A percentile compares a stretch with the other conserved stretches of the same genome.
Conservation (phyloP, 2,888 invertebrate species). For the Sinhomidia bicolor region DNA sequence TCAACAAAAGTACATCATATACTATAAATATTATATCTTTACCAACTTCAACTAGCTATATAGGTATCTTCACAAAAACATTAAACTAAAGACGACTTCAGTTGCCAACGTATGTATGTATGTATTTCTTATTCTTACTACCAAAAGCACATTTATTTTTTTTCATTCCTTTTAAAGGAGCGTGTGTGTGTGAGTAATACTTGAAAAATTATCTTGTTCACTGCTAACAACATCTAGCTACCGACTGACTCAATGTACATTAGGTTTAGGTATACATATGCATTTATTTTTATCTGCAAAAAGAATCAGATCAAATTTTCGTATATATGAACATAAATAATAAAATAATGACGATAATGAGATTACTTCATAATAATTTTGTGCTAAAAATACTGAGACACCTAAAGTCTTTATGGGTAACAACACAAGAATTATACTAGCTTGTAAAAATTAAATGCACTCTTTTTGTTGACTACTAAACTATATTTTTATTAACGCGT, state of each 20-base stretch:
- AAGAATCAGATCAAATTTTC: conserved; percentile 43
- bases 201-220: not conserved
- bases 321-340: not conserved
- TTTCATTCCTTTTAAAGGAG: not conserved
- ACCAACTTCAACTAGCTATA: conserved; percentile 9
- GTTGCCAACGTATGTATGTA: too few species aligned
- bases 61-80: not conserved
- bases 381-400: not conserved
- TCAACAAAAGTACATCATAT: too few species aligned
- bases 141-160: not conserved
- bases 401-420: not conserved
- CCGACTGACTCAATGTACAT: not conserved
- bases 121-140: not conserved
- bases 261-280: not conserved
- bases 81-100: not conserved
- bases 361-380: conserved; percentile 28
- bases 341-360: conserved; percentile 45
- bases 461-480: not conserved
- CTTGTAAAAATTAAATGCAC: not conserved
- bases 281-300: conserved; percentile 21
- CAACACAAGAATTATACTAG: not conserved
- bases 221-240: not conserved
- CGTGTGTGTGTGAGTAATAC: not conserved
- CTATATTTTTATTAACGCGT: not conserved
- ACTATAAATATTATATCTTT: not conserved